Evolutionary conservation across 1,140 invertebrate genomes (phyloP), one percentile per base, ranked within the genome.

Genomic region (Caenorhabditis inopinata): DNA sequence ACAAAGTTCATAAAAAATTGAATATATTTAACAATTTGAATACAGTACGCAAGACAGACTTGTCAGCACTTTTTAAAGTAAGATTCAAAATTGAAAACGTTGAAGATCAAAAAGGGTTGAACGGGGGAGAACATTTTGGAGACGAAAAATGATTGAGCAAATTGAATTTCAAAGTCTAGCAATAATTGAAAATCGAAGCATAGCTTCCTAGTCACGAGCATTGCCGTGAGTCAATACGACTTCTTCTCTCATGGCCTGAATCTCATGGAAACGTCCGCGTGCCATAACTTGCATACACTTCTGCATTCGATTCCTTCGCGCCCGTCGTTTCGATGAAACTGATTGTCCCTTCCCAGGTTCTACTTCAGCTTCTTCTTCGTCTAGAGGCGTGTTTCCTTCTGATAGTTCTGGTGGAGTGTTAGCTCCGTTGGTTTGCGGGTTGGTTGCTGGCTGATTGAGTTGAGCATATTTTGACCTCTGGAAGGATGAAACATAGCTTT

Each of bases 231-330:
- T 77, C 38, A 68, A 12, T 1, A 32, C 58, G n/a, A 68, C 32
- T 35, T 86, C 83, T 47, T 87, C 83, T 27, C 76, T 77, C 81
- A 88, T 82, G 35, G 87, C 81, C 12, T 86, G 76, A 27, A 87
- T 87, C 49, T 87, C 85, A 80, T 87, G 88, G 74, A 87, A 87
- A 12, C 77, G 45, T 12, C 86, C 86, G 29, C 85, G 76, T 76
- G 81, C 84, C 87, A 88, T 88, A 14, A 85, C 85, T 14, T 84
- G 29, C 86, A 80, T 42, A 38, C 16, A 87, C 35, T 76, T 82
- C 85, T 58, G 85, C 83, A 76, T 86, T 48, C n/a, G 77, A 83
- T 75, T 73, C 42, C 49, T 85, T 74, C 49, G 84, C 78, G 84
- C 85, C 38, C 62, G 83, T 74, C 29, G 42, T 73, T 82, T 14